These are phyloP conservation scores for Strigamia maritima DNA, from an alignment of 2,888 invertebrate genomes.

Conservation along the genomic window DNA sequence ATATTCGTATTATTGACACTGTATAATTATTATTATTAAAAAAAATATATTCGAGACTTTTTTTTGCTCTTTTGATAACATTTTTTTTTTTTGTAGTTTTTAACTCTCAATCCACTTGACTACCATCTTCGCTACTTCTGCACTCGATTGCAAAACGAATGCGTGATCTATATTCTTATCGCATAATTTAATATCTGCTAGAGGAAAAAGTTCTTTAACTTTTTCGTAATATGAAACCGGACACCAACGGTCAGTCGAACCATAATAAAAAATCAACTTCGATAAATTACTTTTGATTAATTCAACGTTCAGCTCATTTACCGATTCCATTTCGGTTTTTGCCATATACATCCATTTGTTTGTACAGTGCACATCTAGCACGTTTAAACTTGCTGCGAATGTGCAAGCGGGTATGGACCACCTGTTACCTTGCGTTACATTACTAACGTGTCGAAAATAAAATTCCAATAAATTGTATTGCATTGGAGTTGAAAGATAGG, in stretches of 20 bases:
- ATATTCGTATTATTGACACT: too few relatives aligned
- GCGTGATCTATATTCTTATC: conserved; percentile 66
- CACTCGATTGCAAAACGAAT: conserved; percentile 65
- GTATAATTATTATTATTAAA: too few relatives aligned
- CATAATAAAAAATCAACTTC: conserved; percentile 75
- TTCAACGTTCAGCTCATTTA: conserved; percentile 64
- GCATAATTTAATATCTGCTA: conserved; percentile 62
- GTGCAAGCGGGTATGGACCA: conserved; percentile 46
- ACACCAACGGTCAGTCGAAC: conserved; percentile 76
- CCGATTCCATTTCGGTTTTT: conserved; percentile 73
- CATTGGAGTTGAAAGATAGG: conserved; percentile 46
- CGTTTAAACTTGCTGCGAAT: conserved; percentile 48
- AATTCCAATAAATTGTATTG: conserved; percentile 47
- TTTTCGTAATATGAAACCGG: conserved; percentile 69
- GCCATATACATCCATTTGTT: conserved; percentile 61
- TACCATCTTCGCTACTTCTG: conserved; percentile 49
- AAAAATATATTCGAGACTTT: too few relatives aligned
- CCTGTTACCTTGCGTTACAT: neutral
- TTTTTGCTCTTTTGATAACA: too few relatives aligned
- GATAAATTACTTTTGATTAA: conserved; percentile 60
- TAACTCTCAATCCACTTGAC: conserved; percentile 40
- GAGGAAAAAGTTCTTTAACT: conserved; percentile 61
- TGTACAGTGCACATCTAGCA: conserved; percentile 49
- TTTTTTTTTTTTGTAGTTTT: neutral
- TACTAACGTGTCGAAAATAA: conserved; percentile 47